Base-by-base conservation (phyloP, 2,888 invertebrate species). In the Dryococelus australis region DNA sequence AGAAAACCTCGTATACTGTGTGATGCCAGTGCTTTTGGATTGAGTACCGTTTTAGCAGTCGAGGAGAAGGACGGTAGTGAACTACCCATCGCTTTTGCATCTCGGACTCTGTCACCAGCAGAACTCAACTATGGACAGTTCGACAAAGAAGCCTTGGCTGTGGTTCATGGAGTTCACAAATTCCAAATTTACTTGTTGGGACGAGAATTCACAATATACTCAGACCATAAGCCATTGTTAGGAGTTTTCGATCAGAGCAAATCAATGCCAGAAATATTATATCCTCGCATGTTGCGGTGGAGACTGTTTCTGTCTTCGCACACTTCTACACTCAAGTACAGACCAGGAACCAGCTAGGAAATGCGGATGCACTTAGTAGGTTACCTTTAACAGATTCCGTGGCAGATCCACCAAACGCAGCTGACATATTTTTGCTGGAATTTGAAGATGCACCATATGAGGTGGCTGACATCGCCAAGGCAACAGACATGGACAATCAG, bases 211-310 rank as follows among this genome's bases (percentile, higher is more conserved):
- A n/a, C n/a, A n/a, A n/a, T n/a, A n/a, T n/a, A n/a, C n/a, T n/a
- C n/a, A n/a, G n/a, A n/a, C n/a, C 65, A 65, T 65, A 65, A 65
- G 65, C 65, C 65, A 65, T 65, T 65, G 65, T 65, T 65, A 65
- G 65, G 65, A 5, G 20, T 65, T 8, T 65, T 65, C 20, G 65
- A 65, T 6, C 65, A 65, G 16, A 65, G 20, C 65, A 65, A 65
- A 65, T 16, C 65, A 65, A 65, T 65, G 65, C 20, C 65, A 65
- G 10, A 16, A 9, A 65, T 65, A 20, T 13, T 65, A 65, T 65
- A 8, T 12, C 65, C 65, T 65, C 20, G 65, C 65, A 65, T 65
- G 65, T n/a, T n/a, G n/a, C n/a, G n/a, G n/a, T n/a, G n/a, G n/a
- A n/a, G n/a, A n/a, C n/a, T n/a, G 65, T 65, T 65, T 65, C 20